Base-by-base conservation (phyloP, 2,888 invertebrate genomes). In the Nephrotoma flavescens region DNA sequence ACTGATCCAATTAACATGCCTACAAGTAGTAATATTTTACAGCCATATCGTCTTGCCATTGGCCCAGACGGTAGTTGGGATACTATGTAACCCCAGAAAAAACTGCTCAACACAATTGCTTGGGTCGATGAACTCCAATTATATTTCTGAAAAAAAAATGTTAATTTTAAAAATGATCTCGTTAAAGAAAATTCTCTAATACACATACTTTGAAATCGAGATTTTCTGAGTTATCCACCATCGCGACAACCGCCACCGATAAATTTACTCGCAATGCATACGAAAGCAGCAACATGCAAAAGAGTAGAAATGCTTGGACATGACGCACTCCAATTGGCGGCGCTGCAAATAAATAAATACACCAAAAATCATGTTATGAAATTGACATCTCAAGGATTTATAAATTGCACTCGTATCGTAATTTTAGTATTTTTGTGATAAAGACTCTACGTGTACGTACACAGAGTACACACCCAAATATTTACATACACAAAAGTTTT, bases 231-330 rank as follows among this genome's bases (percentile, higher is more conserved):
- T 84, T 84, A 15, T 84, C 84, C 41, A 84, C 91, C 94, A 96
- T 95, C 12, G 95, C 95, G 0, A 95, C 93, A 84, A 96, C 93
- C 0, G 94, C 95, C 3, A 95, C 94, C 0, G 94, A 95, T 89
- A 95, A 92, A 88, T 94, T 94, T 86, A 95, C 93, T 84, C 95
- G 91, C 88, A 94, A 93, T 1, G 93, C 93, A 89, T 94, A 94
- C 83, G 94, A 71, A 19, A 71, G 9, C 4, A 71, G 31, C 9
- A 71, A 31, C 71, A 71, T 71, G 11, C 19, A 31, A 71, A 19
- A 71, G 31, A 71, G 31, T 71, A 71, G 3, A 31, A 71, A 7
- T 3, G 31, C 71, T 31, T 71, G 71, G 3, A 71, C 9, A 9
- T 71, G 71, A 31, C 71, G 71, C 3, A 71, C 71, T 3, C 71